These are phyloP conservation scores for Pseudomyrmex concolor DNA, from an alignment of 1,140 invertebrate species.

Conservation along the genomic window DNA sequence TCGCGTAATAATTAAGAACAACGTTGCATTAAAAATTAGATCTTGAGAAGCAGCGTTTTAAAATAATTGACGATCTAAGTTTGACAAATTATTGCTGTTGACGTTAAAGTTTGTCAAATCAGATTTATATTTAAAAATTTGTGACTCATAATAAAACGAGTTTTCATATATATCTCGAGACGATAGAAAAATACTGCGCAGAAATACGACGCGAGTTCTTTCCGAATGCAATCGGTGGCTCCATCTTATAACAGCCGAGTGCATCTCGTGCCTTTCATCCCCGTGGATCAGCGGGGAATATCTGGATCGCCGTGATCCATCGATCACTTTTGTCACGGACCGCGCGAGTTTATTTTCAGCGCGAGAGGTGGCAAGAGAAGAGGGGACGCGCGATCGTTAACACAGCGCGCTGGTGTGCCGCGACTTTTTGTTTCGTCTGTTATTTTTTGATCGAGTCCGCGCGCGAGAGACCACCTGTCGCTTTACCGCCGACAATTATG, in stretches of 20 bases:
- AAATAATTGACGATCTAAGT: background rate
- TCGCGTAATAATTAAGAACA: too few species aligned
- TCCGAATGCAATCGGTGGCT: slow-evolving; percentile 34
- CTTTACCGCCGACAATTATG: slow-evolving; percentile 48
- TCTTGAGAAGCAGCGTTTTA: background rate
- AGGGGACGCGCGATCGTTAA: slow-evolving; percentile 39
- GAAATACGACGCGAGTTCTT: background rate
- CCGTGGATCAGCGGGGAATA: slow-evolving; percentile 46
- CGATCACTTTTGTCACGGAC: slow-evolving; percentile 59
- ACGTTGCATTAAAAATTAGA: too few species aligned
- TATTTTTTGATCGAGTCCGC: slow-evolving; percentile 28
- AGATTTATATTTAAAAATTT: background rate
- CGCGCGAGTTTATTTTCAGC: slow-evolving; percentile 54
- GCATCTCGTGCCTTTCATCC: background rate
- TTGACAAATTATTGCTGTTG: background rate
- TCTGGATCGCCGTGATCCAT: slow-evolving; percentile 49
- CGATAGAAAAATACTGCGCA: background rate
- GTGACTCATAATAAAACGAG: background rate
- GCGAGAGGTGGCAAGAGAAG: slow-evolving; percentile 34
- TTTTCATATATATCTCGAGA: background rate
- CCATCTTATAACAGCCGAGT: slow-evolving; percentile 27
- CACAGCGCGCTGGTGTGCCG: slow-evolving; percentile 19
- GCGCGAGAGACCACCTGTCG: slow-evolving; percentile 35
- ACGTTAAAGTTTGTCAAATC: background rate
- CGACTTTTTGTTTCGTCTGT: slow-evolving; percentile 14